phyloP scores from a whole-genome alignment of 2,797 vertebrate species.

The Argentina silus region DNA sequence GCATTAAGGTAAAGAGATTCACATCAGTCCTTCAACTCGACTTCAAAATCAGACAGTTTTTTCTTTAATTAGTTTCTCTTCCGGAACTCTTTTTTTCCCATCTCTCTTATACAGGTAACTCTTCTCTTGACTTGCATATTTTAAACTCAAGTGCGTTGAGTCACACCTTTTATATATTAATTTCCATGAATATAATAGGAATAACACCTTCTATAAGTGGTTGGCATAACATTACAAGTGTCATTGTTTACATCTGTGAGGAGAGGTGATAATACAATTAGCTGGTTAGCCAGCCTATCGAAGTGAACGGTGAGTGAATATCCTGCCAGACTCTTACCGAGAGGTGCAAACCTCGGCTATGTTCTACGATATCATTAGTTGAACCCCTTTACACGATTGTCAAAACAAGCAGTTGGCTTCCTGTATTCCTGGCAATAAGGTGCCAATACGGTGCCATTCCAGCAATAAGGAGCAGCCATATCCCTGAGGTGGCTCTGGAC shows the following conservation, averaged over 20 bases:
- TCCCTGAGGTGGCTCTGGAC: not conserved
- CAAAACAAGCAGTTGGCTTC: not conserved
- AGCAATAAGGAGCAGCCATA: not conserved
- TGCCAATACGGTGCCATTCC: not conserved
- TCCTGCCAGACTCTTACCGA: conserved; percentile 17
- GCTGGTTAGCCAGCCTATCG: not conserved
- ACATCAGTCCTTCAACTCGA: conserved; percentile 26
- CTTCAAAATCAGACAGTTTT: conserved; percentile 8
- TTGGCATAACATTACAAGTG: not conserved
- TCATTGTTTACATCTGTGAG: not conserved
- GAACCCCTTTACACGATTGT: conserved; percentile 30
- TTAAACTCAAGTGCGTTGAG: not conserved
- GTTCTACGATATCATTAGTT: conserved; percentile 28
- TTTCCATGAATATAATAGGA: not conserved
- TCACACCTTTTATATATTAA: conserved; percentile 8
- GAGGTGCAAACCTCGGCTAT: conserved; percentile 30
- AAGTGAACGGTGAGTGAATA: not conserved
- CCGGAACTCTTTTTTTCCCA: not conserved
- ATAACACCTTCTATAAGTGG: conserved; percentile 10
- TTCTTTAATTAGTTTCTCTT: conserved; percentile 6
- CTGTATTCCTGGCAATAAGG: not conserved
- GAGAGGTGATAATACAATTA: not conserved
- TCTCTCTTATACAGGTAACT: not conserved
- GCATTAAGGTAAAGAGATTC: conserved; percentile 37
- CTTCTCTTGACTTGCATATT: not conserved